Evolutionary conservation across 1,140 invertebrate species (phyloP), one percentile per base, ranked within the genome.

Genomic region (Cherax quadricarinatus): DNA sequence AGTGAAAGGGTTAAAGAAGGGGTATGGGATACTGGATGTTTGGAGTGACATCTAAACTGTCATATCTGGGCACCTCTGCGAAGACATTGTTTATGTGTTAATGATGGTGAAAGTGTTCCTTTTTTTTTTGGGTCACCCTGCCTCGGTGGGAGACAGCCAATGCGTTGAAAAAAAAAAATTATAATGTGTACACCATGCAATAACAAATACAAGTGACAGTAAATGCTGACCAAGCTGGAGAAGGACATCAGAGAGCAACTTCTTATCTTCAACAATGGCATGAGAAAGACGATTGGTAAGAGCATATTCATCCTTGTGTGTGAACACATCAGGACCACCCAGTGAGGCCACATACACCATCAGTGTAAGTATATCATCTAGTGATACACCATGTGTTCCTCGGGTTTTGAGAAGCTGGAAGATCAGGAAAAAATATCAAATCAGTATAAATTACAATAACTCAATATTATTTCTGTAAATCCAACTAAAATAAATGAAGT

Each of bases 261-360:
- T 70, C 73, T 80, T 90, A 92, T 97, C 96, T 93, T 97, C 96
- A 79, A 96, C 96, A 93, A 97, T 95, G 70, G 96, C 96, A 49
- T 95, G 95, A 24, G 95, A 95, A 14, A 97, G 94, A 0, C 96
- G 95, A 82, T 96, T 95, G 80, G 95, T 94, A 0, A 96, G 94
- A 30, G 95, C 95, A n/a, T 96, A 95, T 94, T 96, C 96, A 94
- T 96, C 96, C 53, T 95, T 94, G 12, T 94, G 93, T 78, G 84
- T 79, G 41, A 87, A 89, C 3, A 89, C 85, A 14, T 96, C 95
- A 94, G 95, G 96, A 4, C 96, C 96, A 90, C 95, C 95, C 3
- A 97, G 94, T 3, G 96, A 96, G 93, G 96, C 97, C n/a, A 97
- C 94, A 94, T 96, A 95, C 30, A 96, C 95, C 10, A 97, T 94